Conservation (phyloP, 1,140 invertebrate genomes). For the Planococcus citri region DNA sequence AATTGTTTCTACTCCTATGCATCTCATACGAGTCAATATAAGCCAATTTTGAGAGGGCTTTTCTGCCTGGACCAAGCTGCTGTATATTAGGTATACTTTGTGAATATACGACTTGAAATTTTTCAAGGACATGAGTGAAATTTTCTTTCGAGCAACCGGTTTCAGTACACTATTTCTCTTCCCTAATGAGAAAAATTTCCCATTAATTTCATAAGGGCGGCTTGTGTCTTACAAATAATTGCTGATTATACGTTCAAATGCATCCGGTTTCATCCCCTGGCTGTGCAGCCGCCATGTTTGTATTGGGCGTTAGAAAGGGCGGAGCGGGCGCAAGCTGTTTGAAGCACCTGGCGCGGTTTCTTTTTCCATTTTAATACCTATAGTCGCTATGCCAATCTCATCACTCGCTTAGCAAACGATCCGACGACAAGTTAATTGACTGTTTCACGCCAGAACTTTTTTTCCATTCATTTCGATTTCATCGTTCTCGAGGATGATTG, state of each 20-base stretch:
- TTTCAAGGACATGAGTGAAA: no score
- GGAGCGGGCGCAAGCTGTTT: slow-evolving; percentile 13
- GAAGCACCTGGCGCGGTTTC: slow-evolving; percentile 10
- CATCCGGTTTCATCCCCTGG: slow-evolving; percentile 18
- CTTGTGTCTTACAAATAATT: not conserved
- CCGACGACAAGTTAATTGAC: slow-evolving; percentile 18
- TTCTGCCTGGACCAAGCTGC: no score
- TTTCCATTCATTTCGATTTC: not conserved
- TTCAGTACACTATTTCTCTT: not conserved
- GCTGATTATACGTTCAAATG: slow-evolving; percentile 14
- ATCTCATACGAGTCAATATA: no score
- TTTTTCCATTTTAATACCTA: slow-evolving; percentile 15
- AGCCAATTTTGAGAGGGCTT: no score
- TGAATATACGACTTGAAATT: no score
- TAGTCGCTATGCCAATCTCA: slow-evolving; percentile 12
- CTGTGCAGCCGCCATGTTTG: slow-evolving; percentile 9
- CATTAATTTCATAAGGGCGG: slow-evolving; percentile 10
- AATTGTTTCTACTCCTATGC: no score
- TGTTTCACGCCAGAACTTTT: slow-evolving; percentile 15
- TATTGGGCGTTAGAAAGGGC: not conserved
- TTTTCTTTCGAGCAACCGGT: no score
- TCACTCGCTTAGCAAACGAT: slow-evolving; percentile 15
- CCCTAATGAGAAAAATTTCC: not conserved
- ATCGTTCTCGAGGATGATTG: not conserved
- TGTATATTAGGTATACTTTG: no score